phyloP scores from a whole-genome alignment of 2,888 invertebrate genomes.

The Automeris io region DNA sequence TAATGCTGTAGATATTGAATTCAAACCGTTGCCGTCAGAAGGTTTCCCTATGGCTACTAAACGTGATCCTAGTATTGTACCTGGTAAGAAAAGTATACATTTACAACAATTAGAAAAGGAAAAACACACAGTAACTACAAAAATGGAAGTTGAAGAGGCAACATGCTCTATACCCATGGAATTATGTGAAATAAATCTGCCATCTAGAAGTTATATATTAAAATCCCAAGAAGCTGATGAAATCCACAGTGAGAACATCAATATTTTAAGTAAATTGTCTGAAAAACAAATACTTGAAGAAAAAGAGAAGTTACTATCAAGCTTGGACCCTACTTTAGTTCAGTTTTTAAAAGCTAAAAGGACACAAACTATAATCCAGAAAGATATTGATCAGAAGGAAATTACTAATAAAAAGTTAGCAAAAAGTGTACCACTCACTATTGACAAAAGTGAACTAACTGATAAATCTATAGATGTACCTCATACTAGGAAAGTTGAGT shows the following conservation, averaged over 20 bases:
- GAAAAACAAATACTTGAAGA: constrained; percentile 86
- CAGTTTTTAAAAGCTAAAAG: constrained; percentile 77
- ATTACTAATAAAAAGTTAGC: neutral
- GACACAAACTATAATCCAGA: constrained; percentile 8
- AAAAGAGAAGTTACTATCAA: constrained; percentile 79
- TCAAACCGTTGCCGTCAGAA: constrained; percentile 40
- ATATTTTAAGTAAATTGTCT: constrained; percentile 81
- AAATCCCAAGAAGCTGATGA: constrained; percentile 65
- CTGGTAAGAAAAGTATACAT: constrained; percentile 67
- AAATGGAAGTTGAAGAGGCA: constrained; percentile 46
- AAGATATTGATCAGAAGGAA: constrained; percentile 10
- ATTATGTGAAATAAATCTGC: constrained; percentile 28
- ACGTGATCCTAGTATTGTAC: constrained; percentile 41
- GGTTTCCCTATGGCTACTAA: constrained; percentile 74
- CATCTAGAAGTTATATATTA: constrained; percentile 63
- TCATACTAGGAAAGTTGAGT: constrained; percentile 19
- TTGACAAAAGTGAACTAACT: constrained; percentile 3
- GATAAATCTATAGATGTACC: constrained; percentile 42
- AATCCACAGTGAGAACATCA: constrained; percentile 86
- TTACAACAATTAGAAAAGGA: constrained; percentile 51
- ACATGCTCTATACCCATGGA: constrained; percentile 15
- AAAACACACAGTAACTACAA: constrained; percentile 11
- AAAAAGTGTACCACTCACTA: constrained; percentile 1
- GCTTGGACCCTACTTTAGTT: constrained; percentile 81
- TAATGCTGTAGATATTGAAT: constrained; percentile 22